These are phyloP conservation scores for Lydus trimaculatus DNA, from an alignment of 2,888 invertebrate species.

Conservation along the genomic window DNA sequence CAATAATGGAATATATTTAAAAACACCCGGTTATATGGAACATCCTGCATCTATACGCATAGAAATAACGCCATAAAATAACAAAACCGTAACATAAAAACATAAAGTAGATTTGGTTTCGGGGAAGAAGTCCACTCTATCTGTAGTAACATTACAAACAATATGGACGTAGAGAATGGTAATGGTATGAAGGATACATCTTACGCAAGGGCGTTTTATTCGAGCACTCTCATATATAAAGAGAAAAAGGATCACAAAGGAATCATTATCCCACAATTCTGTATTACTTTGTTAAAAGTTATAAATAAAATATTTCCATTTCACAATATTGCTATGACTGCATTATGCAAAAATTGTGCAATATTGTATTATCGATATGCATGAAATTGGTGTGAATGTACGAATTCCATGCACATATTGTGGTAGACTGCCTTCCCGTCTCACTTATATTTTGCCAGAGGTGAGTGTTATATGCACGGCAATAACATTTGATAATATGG, in stretches of 20 bases:
- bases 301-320: not conserved
- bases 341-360: not conserved
- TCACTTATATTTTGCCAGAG: not conserved
- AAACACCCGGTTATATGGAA: conserved; percentile 6
- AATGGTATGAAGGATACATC: not conserved
- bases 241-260: not conserved
- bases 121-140: conserved; percentile 28
- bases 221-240: conserved; percentile 28
- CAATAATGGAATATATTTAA: conserved; percentile 20
- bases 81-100: conserved; percentile 42
- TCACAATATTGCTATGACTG: not conserved
- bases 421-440: not conserved
- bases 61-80: conserved; percentile 38
- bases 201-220: conserved; percentile 25
- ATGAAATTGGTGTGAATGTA: not conserved
- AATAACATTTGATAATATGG: not conserved
- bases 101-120: conserved; percentile 36
- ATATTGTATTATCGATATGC: not conserved
- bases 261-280: not conserved
- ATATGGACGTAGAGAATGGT: conserved; percentile 15
- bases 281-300: not conserved
- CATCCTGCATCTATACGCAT: conserved; percentile 29
- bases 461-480: not conserved
- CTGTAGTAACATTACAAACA: conserved; percentile 23
- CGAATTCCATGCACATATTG: not conserved